Evolutionary conservation across 2,113 vertebrate genomes (phyloP).

Genomic region (Brachypteracias leptosomus): DNA sequence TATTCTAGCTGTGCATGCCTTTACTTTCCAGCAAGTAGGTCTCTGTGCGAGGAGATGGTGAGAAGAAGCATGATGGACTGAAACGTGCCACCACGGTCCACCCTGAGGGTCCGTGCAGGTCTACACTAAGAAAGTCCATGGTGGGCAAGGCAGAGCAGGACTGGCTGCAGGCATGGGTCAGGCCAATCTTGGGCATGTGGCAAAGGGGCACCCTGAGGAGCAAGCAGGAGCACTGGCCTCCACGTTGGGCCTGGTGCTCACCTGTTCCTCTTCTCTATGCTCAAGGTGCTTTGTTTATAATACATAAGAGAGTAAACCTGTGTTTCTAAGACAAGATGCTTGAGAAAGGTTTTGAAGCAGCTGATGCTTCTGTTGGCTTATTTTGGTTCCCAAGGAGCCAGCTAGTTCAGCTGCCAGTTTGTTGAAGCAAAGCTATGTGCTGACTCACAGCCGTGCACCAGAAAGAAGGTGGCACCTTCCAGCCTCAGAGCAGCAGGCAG

Average conservation of each 20-base stretch:
- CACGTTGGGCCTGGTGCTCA: fast-evolving
- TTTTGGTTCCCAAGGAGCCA: not conserved
- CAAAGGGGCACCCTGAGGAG: not conserved
- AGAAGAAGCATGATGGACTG: not conserved
- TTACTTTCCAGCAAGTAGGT: not conserved
- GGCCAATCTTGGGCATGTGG: fast-evolving
- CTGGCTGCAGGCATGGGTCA: fast-evolving
- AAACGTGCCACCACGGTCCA: not conserved
- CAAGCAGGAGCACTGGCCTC: not conserved
- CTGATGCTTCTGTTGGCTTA: not conserved
- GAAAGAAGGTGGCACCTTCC: no score
- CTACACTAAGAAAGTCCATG: not conserved
- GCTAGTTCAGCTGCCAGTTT: not conserved
- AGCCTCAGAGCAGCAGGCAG: not conserved
- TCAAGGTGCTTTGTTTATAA: not conserved
- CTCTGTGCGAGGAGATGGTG: not conserved
- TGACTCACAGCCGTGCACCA: not conserved
- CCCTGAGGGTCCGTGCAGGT: not conserved
- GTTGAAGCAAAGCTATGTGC: not conserved
- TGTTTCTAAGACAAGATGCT: not conserved
- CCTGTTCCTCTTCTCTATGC: not conserved
- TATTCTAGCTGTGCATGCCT: not conserved
- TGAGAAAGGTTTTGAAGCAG: not conserved
- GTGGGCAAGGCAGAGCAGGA: not conserved
- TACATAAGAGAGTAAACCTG: not conserved